Base-by-base conservation (phyloP, 2,113 vertebrate genomes). In the Phocoena sinus region DNA sequence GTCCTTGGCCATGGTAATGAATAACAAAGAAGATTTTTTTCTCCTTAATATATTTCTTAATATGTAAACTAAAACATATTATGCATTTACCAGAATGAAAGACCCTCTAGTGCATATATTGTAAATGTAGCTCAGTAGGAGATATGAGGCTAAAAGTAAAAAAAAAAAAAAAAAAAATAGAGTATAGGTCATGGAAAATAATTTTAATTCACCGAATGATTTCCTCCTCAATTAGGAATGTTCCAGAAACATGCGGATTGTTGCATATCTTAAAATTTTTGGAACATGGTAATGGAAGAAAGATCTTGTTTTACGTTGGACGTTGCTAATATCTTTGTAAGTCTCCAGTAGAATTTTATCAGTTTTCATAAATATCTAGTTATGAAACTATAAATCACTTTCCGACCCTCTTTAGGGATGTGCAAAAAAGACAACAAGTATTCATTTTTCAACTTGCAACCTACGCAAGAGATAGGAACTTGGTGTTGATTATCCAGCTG, bases 381-480 rank as follows among this genome's bases (percentile, higher is more conserved):
- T 71, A 89, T 71, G 44, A 97, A 93, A 92, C 47, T 81, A 89
- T 94, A 88, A 96, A 97, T 96, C 89, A 97, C 58, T 89, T 76
- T 91, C 23, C 68, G 83, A 86, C 7, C 3, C 70, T 93, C 11
- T 94, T 81, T 82, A 73, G 23, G 76, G 84, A 89, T 95, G 36
- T 38, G 56, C 65, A 97, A 91, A 92, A 23, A 84, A 81, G 79
- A 79, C 79, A 95, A 92, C 36, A 67, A 89, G 25, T 62, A 90
- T 96, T 96, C 83, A 90, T 80, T 96, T 94, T 94, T 94, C 89
- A 92, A 44, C 63, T 91, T 73, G 33, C 56, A 77, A n/a, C 62
- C 94, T 62, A 77, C n/a, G 1, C 67, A 89, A 84, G 71, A 91
- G 92, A 91, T 79, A 92, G 25, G 68, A 82, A 53, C 56, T 76